These are phyloP conservation scores for Agrilus planipennis DNA, from an alignment of 1,140 invertebrate species.

Conservation along the genomic window DNA sequence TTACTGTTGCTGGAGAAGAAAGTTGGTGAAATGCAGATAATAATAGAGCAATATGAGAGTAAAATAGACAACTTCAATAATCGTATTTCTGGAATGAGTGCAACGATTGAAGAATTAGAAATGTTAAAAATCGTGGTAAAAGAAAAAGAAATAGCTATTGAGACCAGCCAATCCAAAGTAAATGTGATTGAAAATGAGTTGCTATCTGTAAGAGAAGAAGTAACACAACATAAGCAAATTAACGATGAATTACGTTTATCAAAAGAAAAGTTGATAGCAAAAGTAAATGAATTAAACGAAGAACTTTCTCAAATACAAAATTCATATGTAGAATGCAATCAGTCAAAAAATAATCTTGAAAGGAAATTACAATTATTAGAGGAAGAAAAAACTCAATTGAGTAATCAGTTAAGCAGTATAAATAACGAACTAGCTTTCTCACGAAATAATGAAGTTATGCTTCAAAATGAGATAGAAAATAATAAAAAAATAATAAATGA, in stretches of 20 bases:
- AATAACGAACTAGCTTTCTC: no score
- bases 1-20: neutral
- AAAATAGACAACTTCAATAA: slow-evolving; percentile 6
- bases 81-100: slow-evolving; percentile 3
- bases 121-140: neutral
- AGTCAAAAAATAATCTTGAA: no score
- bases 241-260: neutral
- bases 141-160: neutral
- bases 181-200: slow-evolving; percentile 1
- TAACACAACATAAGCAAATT: neutral
- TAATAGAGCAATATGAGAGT: slow-evolving; percentile 1
- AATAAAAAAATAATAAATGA: slow-evolving; percentile 5
- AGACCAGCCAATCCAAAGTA: neutral
- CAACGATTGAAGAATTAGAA: slow-evolving; percentile 2
- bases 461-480: slow-evolving; percentile 3
- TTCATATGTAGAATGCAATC: no score
- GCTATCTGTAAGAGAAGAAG: neutral
- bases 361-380: neutral
- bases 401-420: neutral
- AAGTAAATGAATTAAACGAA: slow-evolving; percentile 1
- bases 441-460: no score
- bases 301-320: no score
- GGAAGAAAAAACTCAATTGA: slow-evolving; percentile 1
- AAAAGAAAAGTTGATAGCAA: slow-evolving; percentile 1
- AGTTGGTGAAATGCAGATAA: neutral